Evolutionary conservation across 2,797 vertebrate species (phyloP), one percentile per base, ranked within the genome.

Genomic region (Anguilla marmorata): DNA sequence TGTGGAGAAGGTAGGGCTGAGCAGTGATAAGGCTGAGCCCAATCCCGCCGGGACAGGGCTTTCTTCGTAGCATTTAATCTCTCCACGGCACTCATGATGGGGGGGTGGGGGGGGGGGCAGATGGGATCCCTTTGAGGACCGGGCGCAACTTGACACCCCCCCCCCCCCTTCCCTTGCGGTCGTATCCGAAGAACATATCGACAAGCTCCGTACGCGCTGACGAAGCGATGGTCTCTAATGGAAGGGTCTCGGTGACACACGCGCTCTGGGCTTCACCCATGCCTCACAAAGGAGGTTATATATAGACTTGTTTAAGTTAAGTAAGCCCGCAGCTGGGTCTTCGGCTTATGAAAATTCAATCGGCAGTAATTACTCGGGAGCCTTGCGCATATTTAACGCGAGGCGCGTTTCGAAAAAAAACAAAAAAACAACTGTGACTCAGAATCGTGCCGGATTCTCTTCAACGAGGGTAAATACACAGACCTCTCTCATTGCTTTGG

Each of bases 321-420:
- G 91, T 84, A 86, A 91, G 91, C 85, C 84, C 66, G 37, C 84
- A 80, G 91, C 84, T 87, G 69, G 16, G 60, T 88, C 86, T 92
- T 92, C 84, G 90, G 91, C 93, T 95, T 94, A 95, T 95, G 94
- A 95, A 95, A 95, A 94, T 96, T 95, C 94, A 93, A 93, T 93
- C 91, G 92, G 90, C 90, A 93, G 90, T 95, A 94, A 95, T 95
- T 95, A 94, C 94, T 88, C 94, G 93, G 91, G 90, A 94, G 91
- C 88, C 87, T 24, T 91, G 93, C 95, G 93, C 93, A 95, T 95
- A 94, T 95, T 96, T 95, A 88, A 96, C 94, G 90, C 93, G 90
- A 89, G 87, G 93, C 85, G 88, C 89, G 88, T 94, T 94, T 93
- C 93, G 90, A 93, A 27, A 19, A 30, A 30, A 33, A 52, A 93